A percentile compares a stretch with the other conserved stretches of the same genome.
Conservation (phyloP, 2,888 invertebrate genomes). For the Eubasilissa splendida region DNA sequence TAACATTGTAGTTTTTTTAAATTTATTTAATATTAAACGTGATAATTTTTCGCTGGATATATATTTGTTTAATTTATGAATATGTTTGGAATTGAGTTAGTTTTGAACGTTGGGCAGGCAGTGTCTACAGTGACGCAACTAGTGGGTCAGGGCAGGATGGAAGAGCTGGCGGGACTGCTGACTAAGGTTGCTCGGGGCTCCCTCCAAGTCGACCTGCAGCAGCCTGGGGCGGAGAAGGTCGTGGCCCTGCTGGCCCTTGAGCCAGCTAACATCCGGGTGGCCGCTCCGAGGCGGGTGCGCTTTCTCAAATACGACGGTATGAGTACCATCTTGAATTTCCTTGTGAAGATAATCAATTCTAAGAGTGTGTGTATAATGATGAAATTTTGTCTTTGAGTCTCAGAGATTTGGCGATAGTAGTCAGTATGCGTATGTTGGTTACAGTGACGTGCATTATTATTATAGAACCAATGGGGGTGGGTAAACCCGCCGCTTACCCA, state of each 20-base stretch:
- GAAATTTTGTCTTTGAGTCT: no score
- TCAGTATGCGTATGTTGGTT: no score
- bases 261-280: constrained; percentile 68
- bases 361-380: no score
- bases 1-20: no score
- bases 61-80: no score
- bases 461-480: no score
- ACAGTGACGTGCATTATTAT: no score
- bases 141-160: constrained; percentile 66
- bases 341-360: background rate
- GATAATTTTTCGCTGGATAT: no score
- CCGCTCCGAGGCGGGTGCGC: constrained; percentile 69
- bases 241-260: constrained; percentile 65
- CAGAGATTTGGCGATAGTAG: no score
- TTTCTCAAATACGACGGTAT: constrained; percentile 63
- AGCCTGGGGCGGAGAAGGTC: constrained; percentile 67
- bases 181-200: constrained; percentile 68
- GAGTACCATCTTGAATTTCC: background rate
- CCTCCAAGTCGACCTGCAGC: constrained; percentile 67
- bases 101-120: constrained; percentile 63
- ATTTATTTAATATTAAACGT: no score
- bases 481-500: no score
- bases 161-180: constrained; percentile 67
- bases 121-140: constrained; percentile 68
- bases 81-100: background rate